Conservation (phyloP, 2,888 invertebrate species). For the Pseudococcus viburni region DNA sequence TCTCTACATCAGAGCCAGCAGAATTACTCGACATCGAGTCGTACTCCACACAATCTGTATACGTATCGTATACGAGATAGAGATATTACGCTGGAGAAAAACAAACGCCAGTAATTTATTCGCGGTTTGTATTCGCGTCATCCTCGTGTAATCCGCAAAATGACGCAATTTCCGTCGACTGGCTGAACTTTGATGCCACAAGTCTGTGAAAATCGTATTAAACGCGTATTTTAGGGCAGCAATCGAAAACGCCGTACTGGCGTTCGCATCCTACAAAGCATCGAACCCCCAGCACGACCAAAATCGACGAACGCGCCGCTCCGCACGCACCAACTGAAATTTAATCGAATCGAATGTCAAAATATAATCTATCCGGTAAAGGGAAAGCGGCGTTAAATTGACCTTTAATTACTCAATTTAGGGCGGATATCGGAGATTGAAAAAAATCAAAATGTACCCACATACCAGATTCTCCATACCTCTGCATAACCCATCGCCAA, state of each 20-base stretch:
- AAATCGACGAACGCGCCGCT: background rate
- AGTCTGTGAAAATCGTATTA: constrained; percentile 45
- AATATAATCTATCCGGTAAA: constrained; percentile 2
- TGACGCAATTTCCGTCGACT: constrained; percentile 50
- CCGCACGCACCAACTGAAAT: constrained; percentile 18
- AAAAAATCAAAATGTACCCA: background rate
- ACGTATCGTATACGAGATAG: background rate
- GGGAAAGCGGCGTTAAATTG: constrained; percentile 8
- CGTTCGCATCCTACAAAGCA: background rate
- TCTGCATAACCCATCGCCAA: too few relatives aligned
- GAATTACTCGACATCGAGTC: background rate
- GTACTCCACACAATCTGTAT: background rate
- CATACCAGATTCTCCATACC: background rate
- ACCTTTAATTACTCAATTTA: constrained; percentile 46
- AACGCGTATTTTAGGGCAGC: constrained; percentile 40
- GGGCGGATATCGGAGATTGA: background rate
- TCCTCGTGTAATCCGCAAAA: constrained; percentile 49
- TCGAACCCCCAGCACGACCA: background rate
- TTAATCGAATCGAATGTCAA: constrained; percentile 55
- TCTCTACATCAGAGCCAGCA: background rate
- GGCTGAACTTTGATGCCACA: background rate
- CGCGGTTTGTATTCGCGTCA: constrained; percentile 49
- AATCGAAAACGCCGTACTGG: background rate
- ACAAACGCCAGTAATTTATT: constrained; percentile 48
- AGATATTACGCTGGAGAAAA: constrained; percentile 41